These are phyloP conservation scores for Buteo buteo DNA, from an alignment of 2,113 vertebrate genomes.

Conservation along the genomic window DNA sequence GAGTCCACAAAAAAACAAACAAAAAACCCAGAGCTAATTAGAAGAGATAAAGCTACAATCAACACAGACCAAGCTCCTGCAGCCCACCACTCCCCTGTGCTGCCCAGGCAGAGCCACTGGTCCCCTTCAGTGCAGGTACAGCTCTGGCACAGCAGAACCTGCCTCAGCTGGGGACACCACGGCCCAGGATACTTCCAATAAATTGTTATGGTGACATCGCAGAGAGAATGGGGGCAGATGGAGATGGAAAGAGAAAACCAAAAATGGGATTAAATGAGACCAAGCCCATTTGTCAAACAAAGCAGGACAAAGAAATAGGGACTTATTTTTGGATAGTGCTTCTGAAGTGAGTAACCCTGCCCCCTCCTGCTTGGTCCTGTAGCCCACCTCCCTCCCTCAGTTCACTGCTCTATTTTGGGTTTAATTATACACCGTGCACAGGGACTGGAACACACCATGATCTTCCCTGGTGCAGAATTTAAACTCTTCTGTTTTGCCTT, in stretches of 20 bases:
- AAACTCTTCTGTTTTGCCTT: slow-evolving; percentile 19
- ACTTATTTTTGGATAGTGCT: slow-evolving; percentile 58
- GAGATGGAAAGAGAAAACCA: neutral
- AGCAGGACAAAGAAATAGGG: neutral
- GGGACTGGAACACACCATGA: slow-evolving; percentile 25
- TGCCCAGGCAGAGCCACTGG: neutral
- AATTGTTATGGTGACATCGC: neutral
- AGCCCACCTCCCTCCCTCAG: neutral
- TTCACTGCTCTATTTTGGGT: slow-evolving; percentile 64
- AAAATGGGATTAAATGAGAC: slow-evolving; percentile 10
- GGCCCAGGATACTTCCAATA: neutral
- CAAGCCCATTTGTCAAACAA: slow-evolving; percentile 25
- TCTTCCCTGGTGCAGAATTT: slow-evolving; percentile 20
- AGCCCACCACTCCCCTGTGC: neutral
- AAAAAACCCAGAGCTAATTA: neutral
- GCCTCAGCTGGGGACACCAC: neutral
- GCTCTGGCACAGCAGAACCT: neutral
- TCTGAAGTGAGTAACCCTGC: slow-evolving; percentile 45
- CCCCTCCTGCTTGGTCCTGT: neutral
- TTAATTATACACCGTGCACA: slow-evolving; percentile 54
- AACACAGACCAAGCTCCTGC: neutral
- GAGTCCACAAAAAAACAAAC: neutral
- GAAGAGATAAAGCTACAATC: neutral
- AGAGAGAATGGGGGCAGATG: neutral
- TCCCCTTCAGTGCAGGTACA: neutral